Evolutionary conservation across 2,113 vertebrate species (phyloP).

Genomic region (Tetrao urogallus): DNA sequence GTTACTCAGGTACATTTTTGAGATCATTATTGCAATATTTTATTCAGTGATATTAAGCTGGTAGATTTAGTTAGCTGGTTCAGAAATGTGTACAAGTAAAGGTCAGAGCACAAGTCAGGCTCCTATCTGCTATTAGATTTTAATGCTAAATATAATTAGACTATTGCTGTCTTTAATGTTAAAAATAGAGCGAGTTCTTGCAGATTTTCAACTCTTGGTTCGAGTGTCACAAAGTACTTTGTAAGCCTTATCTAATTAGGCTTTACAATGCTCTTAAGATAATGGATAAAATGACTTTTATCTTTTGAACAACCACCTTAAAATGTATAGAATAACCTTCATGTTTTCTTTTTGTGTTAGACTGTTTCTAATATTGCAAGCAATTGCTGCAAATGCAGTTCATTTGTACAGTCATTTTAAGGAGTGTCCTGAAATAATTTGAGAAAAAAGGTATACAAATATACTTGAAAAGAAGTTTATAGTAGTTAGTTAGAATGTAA

Average conservation of each 20-base stretch:
- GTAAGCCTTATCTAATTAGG: constrained; percentile 7
- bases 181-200: not conserved
- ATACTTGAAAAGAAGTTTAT: not conserved
- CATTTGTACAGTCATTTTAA: not conserved
- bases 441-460: not conserved
- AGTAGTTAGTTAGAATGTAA: not conserved
- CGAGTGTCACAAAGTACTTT: not conserved
- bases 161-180: not conserved
- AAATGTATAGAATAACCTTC: not conserved
- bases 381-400: not conserved
- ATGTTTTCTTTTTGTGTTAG: not conserved
- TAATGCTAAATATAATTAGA: not conserved
- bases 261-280: not conserved
- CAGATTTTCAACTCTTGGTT: not conserved
- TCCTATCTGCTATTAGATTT: not conserved
- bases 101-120: not conserved
- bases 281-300: not conserved
- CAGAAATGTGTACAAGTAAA: not conserved
- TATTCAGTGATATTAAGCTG: not conserved
- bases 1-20: not conserved
- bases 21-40: not conserved
- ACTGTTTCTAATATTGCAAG: not conserved
- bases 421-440: not conserved
- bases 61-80: not conserved
- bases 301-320: not conserved